Percentiles rank a stretch among this genome's conserved stretches.
phyloP scores from a whole-genome alignment of 1,140 invertebrate species.

The Lerema accius region DNA sequence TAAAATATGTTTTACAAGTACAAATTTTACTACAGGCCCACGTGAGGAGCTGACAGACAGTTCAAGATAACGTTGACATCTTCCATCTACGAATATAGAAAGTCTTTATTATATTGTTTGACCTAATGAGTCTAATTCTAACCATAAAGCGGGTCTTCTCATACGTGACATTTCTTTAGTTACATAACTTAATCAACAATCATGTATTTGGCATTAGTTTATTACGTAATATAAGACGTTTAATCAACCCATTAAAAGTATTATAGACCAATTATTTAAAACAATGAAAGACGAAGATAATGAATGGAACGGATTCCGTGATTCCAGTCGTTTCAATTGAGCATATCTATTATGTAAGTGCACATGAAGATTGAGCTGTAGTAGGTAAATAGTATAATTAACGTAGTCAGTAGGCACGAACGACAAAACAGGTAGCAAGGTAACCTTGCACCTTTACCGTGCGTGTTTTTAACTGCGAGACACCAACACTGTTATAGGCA shows the following conservation, averaged over 20 bases:
- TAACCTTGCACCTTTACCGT: constrained; percentile 57
- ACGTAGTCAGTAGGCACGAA: constrained; percentile 23
- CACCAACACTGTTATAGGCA: constrained; percentile 19
- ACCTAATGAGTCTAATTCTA: too few relatives aligned
- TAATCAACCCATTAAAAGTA: neutral
- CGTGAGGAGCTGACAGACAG: too few relatives aligned
- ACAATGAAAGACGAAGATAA: constrained; percentile 3
- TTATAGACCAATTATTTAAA: neutral
- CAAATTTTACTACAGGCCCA: too few relatives aligned
- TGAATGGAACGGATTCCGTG: neutral
- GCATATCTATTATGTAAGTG: constrained; percentile 1
- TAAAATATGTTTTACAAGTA: too few relatives aligned
- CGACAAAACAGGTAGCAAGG: constrained; percentile 18
- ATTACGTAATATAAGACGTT: neutral
- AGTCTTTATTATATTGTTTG: too few relatives aligned
- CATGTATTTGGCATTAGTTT: neutral
- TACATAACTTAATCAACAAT: too few relatives aligned
- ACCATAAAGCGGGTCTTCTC: too few relatives aligned
- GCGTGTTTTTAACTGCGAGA: constrained; percentile 52
- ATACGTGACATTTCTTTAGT: too few relatives aligned
- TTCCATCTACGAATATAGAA: too few relatives aligned
- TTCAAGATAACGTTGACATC: too few relatives aligned
- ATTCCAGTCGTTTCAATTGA: neutral
- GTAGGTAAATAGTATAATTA: constrained; percentile 15
- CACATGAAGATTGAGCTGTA: neutral